These are phyloP conservation scores for Balaenoptera acutorostrata DNA, from an alignment of 2,113 vertebrate genomes.

Conservation along the genomic window DNA sequence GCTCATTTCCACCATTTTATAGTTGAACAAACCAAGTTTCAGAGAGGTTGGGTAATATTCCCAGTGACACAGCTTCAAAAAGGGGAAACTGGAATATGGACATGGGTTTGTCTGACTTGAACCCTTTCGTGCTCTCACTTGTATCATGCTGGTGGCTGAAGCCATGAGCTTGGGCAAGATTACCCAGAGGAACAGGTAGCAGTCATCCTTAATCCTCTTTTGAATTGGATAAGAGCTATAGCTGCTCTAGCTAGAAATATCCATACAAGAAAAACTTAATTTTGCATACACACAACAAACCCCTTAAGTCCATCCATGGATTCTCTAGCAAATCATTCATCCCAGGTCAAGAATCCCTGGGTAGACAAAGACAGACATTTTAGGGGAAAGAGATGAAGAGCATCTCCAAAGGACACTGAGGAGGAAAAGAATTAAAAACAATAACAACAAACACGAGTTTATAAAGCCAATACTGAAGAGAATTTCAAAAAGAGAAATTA, in stretches of 20 bases:
- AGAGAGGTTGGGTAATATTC: background rate
- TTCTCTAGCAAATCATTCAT: background rate
- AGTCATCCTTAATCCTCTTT: background rate
- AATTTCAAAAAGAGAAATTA: background rate
- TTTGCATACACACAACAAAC: background rate
- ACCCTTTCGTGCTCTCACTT: background rate
- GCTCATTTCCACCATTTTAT: background rate
- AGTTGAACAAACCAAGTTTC: background rate
- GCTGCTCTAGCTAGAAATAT: background rate
- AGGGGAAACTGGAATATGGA: background rate
- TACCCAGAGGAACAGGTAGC: background rate
- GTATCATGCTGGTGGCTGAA: background rate
- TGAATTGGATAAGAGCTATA: background rate
- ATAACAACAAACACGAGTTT: background rate
- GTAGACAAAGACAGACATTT: background rate
- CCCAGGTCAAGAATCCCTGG: background rate
- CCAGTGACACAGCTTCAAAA: background rate
- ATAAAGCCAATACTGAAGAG: background rate
- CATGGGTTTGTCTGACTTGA: background rate
- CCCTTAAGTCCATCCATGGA: background rate
- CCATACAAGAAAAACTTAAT: background rate
- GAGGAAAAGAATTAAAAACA: background rate
- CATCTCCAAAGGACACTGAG: background rate
- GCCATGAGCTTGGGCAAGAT: background rate
- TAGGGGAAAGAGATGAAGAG: background rate